Evolutionary conservation across 2,797 vertebrate genomes (phyloP).

Genomic region (Alosa sapidissima): DNA sequence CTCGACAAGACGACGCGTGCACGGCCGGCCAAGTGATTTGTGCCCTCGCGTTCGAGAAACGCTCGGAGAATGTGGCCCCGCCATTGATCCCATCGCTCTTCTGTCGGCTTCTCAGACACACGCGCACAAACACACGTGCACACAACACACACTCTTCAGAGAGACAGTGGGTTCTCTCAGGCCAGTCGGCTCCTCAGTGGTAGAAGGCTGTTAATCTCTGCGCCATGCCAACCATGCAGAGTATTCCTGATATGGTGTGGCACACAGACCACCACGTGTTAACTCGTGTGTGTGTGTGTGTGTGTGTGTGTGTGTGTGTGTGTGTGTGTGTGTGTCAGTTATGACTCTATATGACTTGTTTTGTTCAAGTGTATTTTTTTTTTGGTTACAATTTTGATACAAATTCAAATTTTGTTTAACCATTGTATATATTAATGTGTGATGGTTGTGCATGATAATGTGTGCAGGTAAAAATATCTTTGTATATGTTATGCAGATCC

Average conservation of each 20-base stretch:
- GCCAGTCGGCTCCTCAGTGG: not conserved
- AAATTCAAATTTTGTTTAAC: no score
- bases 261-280: not conserved
- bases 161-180: not conserved
- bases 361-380: no score
- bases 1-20: not conserved
- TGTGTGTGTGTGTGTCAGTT: no score
- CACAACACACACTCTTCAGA: not conserved
- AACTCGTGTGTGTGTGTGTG: not conserved
- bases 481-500: not conserved
- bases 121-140: not conserved
- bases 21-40: not conserved
- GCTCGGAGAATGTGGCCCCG: not conserved
- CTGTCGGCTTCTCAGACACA: not conserved
- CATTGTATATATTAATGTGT: no score
- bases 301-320: not conserved
- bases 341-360: no score
- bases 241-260: conserved; percentile 1
- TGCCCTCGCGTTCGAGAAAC: not conserved
- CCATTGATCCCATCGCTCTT: not conserved
- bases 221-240: not conserved
- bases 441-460: not conserved
- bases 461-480: not conserved
- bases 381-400: no score
- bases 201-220: not conserved